These are phyloP conservation scores for Copidosoma aretas DNA, from an alignment of 2,888 invertebrate species.

Conservation along the genomic window DNA sequence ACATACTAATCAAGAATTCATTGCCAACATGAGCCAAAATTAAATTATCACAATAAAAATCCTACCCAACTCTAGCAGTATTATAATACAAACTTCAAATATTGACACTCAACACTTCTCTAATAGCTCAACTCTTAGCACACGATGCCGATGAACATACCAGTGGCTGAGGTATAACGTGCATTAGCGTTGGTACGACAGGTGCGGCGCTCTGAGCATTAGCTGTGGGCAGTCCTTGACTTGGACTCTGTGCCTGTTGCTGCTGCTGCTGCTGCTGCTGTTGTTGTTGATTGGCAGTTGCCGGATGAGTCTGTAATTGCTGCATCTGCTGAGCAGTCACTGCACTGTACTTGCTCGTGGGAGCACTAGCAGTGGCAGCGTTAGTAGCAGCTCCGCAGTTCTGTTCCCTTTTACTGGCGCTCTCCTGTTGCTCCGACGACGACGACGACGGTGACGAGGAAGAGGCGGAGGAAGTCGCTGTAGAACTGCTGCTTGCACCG, in stretches of 20 bases:
- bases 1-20: too few species aligned
- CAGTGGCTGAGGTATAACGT: conserved; percentile 61
- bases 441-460: conserved; percentile 40
- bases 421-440: conserved; percentile 40
- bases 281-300: conserved; percentile 35
- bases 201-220: conserved; percentile 56
- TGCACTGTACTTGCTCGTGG: neutral
- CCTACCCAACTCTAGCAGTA: neutral
- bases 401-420: conserved; percentile 34
- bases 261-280: conserved; percentile 44
- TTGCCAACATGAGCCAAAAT: too few species aligned
- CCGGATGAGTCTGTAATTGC: conserved; percentile 30
- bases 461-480: conserved; percentile 46
- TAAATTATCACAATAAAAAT: neutral
- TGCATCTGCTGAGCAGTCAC: neutral
- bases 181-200: conserved; percentile 60
- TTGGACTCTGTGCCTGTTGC: conserved; percentile 47
- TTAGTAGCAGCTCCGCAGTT: conserved; percentile 22
- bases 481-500: conserved; percentile 46
- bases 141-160: conserved; percentile 47
- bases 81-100: neutral
- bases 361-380: conserved; percentile 28
- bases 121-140: neutral
- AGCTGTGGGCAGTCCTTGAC: conserved; percentile 55
- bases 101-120: conserved; percentile 7